These are phyloP conservation scores for Podarcis cretensis DNA, from an alignment of 2,113 vertebrate species.

Conservation along the genomic window DNA sequence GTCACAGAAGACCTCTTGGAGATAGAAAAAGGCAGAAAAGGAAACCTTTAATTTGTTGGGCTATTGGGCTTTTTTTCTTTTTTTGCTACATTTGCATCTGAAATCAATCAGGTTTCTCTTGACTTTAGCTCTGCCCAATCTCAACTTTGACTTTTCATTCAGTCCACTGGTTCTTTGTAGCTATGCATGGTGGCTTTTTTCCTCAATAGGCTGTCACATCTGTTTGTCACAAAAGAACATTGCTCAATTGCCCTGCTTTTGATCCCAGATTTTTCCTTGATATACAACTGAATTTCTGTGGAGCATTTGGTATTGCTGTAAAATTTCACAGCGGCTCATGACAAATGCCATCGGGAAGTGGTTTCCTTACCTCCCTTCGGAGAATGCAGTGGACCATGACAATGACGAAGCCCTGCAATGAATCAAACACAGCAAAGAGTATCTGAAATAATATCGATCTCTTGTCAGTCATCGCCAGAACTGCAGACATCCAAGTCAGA, in stretches of 20 bases:
- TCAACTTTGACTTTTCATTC: not conserved
- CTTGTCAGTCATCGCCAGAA: slow-evolving; percentile 99
- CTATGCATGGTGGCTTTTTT: not conserved
- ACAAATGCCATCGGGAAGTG: slow-evolving; percentile 28
- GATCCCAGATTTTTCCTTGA: not conserved
- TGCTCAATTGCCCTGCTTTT: not conserved
- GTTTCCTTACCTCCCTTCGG: slow-evolving; percentile 90
- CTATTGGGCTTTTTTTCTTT: not conserved
- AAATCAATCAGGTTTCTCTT: not conserved
- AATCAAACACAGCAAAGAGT: slow-evolving; percentile 98
- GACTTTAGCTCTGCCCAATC: not conserved
- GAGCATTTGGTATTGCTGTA: not conserved
- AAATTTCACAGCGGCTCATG: slow-evolving; percentile 26
- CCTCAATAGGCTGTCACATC: not conserved
- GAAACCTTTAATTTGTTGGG: not conserved
- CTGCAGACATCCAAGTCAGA: slow-evolving; percentile 99
- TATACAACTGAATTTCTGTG: not conserved
- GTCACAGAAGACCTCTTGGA: not conserved
- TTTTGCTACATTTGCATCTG: not conserved
- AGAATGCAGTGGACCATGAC: slow-evolving; percentile 99
- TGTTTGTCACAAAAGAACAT: not conserved
- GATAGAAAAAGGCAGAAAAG: not conserved
- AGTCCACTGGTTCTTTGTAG: not conserved
- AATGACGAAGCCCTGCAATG: slow-evolving; percentile 98
- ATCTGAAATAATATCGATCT: slow-evolving; percentile 99